A percentile compares a stretch with the other conserved stretches of the same genome.
Conservation (phyloP, 2,113 vertebrate genomes). For the Noturus placidus region DNA sequence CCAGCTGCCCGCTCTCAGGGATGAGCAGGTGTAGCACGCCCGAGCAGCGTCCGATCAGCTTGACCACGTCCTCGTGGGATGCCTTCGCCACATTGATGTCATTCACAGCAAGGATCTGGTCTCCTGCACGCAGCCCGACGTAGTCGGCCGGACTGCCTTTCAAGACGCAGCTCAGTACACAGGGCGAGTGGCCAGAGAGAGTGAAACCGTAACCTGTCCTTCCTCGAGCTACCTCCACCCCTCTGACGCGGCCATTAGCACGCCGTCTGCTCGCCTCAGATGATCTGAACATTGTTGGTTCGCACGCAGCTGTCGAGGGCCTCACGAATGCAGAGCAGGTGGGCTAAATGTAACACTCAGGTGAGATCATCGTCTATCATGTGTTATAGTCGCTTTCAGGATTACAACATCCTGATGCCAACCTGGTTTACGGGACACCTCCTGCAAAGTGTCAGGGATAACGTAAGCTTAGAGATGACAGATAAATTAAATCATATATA, state of each 20-base stretch:
- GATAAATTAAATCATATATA: not conserved
- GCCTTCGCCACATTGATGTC: constrained; percentile 93
- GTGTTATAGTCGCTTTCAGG: constrained; percentile 46
- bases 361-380: constrained; percentile 57
- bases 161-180: constrained; percentile 87
- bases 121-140: constrained; percentile 87
- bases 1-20: constrained; percentile 75
- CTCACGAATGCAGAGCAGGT: constrained; percentile 54
- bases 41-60: constrained; percentile 91
- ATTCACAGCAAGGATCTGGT: constrained; percentile 88
- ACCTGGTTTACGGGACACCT: constrained; percentile 53
- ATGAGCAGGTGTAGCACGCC: constrained; percentile 88
- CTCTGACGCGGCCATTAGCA: constrained; percentile 73
- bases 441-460: constrained; percentile 43
- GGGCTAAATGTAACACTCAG: constrained; percentile 61
- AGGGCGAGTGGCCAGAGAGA: constrained; percentile 89
- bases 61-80: constrained; percentile 96
- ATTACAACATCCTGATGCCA: constrained; percentile 59
- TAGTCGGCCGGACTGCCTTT: constrained; percentile 93
- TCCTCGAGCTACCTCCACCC: constrained; percentile 89
- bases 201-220: constrained; percentile 93
- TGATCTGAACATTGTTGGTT: constrained; percentile 79
- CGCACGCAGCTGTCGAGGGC: constrained; percentile 44
- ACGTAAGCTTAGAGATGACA: not conserved
- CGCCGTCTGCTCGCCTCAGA: constrained; percentile 74